Evolutionary conservation across 1,140 invertebrate genomes (phyloP).

Genomic region (Pomacea maculata): DNA sequence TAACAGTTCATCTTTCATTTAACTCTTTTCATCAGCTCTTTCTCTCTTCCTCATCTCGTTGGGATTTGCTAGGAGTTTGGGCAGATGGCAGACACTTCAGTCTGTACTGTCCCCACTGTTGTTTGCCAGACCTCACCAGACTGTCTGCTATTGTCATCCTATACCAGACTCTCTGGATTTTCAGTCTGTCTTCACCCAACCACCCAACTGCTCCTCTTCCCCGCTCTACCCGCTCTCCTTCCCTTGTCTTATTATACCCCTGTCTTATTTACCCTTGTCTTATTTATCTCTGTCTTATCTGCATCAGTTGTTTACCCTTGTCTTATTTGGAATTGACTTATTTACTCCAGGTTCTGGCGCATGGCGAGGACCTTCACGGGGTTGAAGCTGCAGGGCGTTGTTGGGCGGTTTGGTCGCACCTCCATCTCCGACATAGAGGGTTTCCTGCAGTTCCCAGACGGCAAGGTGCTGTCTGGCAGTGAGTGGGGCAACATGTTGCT

Average conservation of each 20-base stretch:
- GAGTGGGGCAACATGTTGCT: slow-evolving; percentile 88
- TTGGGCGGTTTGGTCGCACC: slow-evolving; percentile 86
- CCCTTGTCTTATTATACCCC: not conserved
- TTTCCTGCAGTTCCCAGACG: slow-evolving; percentile 81
- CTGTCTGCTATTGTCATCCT: too few relatives aligned
- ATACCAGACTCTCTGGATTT: too few relatives aligned
- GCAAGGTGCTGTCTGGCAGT: slow-evolving; percentile 83
- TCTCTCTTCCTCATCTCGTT: too few relatives aligned
- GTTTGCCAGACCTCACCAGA: too few relatives aligned
- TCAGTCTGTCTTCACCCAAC: too few relatives aligned
- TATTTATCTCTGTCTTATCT: slow-evolving; percentile 1
- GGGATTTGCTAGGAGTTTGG: too few relatives aligned
- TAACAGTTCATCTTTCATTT: too few relatives aligned
- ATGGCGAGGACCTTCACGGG: slow-evolving; percentile 87
- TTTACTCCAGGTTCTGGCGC: slow-evolving; percentile 77
- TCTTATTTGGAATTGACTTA: not conserved
- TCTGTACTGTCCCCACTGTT: too few relatives aligned
- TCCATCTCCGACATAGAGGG: slow-evolving; percentile 86
- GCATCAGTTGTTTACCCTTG: not conserved
- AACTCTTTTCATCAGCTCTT: too few relatives aligned
- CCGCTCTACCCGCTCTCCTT: slow-evolving; percentile 1
- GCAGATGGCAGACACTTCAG: too few relatives aligned
- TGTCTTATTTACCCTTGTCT: not conserved
- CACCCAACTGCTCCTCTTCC: not conserved
- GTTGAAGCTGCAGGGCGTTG: slow-evolving; percentile 81